These are phyloP conservation scores for Cantharis rustica DNA, from an alignment of 2,888 invertebrate genomes.

Conservation along the genomic window DNA sequence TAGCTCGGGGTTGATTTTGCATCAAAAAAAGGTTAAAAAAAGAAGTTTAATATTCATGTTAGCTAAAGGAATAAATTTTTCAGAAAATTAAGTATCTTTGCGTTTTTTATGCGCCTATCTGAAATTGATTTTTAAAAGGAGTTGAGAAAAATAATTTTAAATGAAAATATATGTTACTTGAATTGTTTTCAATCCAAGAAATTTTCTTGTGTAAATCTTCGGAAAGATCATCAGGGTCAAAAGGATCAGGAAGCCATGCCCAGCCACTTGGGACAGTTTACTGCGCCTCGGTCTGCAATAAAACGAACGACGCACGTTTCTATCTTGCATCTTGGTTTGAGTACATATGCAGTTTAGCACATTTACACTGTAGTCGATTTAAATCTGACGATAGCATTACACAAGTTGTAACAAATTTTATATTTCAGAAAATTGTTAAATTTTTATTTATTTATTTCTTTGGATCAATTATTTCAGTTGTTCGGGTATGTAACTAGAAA, in stretches of 20 bases:
- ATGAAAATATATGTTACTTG: neutral
- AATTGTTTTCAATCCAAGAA: slow-evolving; percentile 6
- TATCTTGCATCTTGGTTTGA: slow-evolving; percentile 9
- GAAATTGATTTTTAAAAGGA: neutral
- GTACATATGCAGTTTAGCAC: neutral
- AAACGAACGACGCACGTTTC: slow-evolving; percentile 29
- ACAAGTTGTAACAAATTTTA: neutral
- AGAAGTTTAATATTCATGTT: neutral
- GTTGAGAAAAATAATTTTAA: neutral
- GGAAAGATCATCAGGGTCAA: slow-evolving; percentile 21
- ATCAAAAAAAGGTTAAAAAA: neutral
- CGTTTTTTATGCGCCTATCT: neutral
- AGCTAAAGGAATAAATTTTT: neutral
- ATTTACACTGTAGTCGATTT: slow-evolving; percentile 6
- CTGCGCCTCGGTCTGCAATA: slow-evolving; percentile 31
- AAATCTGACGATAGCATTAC: neutral
- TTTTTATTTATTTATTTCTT: neutral
- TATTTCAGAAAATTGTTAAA: neutral
- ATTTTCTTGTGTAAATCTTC: slow-evolving; percentile 22
- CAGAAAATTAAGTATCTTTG: neutral
- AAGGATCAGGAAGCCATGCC: slow-evolving; percentile 19
- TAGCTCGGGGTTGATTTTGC: neutral
- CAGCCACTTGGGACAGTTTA: slow-evolving; percentile 32
- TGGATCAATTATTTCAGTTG: too few species aligned
- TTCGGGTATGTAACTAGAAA: neutral